Evolutionary conservation across 2,888 invertebrate species (phyloP).

Genomic region (Lucinisca nassula): DNA sequence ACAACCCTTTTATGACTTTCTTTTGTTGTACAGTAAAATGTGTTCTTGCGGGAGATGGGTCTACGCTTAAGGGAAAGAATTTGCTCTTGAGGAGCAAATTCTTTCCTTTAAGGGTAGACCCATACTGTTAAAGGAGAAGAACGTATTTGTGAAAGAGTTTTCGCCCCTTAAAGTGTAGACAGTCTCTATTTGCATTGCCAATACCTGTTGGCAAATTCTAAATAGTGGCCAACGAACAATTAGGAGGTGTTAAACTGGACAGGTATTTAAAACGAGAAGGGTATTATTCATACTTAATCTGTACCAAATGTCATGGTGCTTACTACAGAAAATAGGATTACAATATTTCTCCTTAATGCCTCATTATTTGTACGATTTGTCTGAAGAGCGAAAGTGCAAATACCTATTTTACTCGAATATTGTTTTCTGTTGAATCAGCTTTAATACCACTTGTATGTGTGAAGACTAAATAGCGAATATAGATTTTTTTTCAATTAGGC

Average conservation of each 20-base stretch:
- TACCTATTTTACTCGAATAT: not conserved
- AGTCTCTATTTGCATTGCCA: too few species aligned
- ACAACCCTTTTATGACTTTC: too few species aligned
- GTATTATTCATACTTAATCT: not conserved
- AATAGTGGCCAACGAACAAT: not conserved
- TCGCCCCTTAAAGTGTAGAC: too few species aligned
- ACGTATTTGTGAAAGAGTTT: too few species aligned
- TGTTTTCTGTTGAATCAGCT: slow-evolving; percentile 1
- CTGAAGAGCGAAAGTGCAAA: not conserved
- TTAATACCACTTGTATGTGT: not conserved
- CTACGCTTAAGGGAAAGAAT: too few species aligned
- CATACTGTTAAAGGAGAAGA: too few species aligned
- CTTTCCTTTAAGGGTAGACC: too few species aligned
- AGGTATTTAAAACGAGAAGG: not conserved
- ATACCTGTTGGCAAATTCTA: not conserved
- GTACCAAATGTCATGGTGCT: not conserved
- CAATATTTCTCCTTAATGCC: not conserved
- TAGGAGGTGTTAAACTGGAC: slow-evolving; percentile 3
- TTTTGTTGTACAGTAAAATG: too few species aligned
- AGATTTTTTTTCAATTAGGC: not conserved
- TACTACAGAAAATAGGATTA: slow-evolving; percentile 2
- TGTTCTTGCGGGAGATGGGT: too few species aligned
- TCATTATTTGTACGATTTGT: not conserved
- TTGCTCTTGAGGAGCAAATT: too few species aligned
- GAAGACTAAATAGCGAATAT: not conserved